Conservation (phyloP, 2,113 vertebrate genomes). For the Chloropsis cyanopogon region DNA sequence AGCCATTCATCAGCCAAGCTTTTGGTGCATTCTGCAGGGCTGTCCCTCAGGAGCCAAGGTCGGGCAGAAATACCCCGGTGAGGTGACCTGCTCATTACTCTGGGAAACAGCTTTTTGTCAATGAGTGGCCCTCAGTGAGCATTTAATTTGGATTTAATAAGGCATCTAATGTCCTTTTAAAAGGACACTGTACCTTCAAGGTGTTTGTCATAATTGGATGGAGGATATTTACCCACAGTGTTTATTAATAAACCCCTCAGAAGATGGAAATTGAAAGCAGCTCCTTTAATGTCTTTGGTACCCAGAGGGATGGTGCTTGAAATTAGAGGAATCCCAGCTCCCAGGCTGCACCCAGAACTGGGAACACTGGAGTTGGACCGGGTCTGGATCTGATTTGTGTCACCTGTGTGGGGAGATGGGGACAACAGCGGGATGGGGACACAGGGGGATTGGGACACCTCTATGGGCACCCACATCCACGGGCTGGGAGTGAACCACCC, state of each 20-base stretch:
- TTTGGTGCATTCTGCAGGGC: background rate
- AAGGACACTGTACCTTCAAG: conserved; percentile 21
- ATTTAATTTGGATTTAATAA: background rate
- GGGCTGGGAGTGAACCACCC: fast-evolving
- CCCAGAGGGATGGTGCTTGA: background rate
- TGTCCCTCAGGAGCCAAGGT: background rate
- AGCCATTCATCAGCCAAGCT: conserved; percentile 11
- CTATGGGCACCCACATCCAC: fast-evolving
- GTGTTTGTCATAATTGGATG: conserved; percentile 39
- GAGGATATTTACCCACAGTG: background rate
- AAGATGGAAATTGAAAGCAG: conserved; percentile 8
- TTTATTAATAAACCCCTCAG: conserved; percentile 41
- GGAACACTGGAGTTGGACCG: background rate
- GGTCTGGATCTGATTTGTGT: background rate
- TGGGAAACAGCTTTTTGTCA: background rate
- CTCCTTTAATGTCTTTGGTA: background rate
- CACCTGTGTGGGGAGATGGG: background rate
- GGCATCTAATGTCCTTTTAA: background rate
- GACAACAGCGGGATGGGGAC: background rate
- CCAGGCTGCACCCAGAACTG: background rate
- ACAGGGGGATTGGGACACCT: background rate
- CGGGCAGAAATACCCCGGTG: background rate
- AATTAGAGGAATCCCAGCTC: background rate
- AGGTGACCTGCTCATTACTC: background rate
- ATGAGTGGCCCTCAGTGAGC: background rate